Evolutionary conservation across 2,797 vertebrate genomes (phyloP).

Genomic region (Bradypodion pumilum): DNA sequence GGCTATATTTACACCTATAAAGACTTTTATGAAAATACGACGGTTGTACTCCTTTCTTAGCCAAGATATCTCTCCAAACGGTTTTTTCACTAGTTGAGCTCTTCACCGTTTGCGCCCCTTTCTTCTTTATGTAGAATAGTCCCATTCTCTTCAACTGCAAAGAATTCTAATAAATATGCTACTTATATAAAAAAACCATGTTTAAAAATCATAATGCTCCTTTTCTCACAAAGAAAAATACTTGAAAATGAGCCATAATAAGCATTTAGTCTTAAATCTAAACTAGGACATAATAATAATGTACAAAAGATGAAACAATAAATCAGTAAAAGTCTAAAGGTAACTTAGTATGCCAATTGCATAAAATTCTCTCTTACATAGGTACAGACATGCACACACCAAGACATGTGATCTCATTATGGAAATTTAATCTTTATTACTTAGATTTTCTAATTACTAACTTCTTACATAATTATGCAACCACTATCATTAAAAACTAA

Average conservation of each 20-base stretch:
- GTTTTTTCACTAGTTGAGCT: too few species aligned
- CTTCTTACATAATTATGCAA: constrained; percentile 54
- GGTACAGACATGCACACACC: not conserved
- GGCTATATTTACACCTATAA: too few species aligned
- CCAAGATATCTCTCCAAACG: too few species aligned
- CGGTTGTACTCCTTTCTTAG: too few species aligned
- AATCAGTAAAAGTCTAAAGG: constrained; percentile 37
- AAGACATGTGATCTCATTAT: constrained; percentile 53
- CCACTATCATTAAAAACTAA: constrained; percentile 52
- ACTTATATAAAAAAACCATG: not conserved
- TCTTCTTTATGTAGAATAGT: not conserved
- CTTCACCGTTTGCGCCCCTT: too few species aligned
- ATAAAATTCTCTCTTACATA: constrained; percentile 41
- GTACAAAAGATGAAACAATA: constrained; percentile 48
- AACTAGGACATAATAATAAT: constrained; percentile 47
- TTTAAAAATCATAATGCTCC: constrained; percentile 6
- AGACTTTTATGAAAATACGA: too few species aligned
- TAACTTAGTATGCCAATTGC: constrained; percentile 36
- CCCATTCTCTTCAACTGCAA: not conserved
- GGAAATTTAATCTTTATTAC: constrained; percentile 44
- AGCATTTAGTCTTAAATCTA: constrained; percentile 52
- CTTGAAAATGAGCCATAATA: constrained; percentile 30
- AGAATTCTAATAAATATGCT: not conserved
- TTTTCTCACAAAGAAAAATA: constrained; percentile 10
- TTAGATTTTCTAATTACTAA: constrained; percentile 56